Evolutionary conservation across 2,888 invertebrate species (phyloP), one percentile per base, ranked within the genome.

Genomic region (Drosophila anceps): DNA sequence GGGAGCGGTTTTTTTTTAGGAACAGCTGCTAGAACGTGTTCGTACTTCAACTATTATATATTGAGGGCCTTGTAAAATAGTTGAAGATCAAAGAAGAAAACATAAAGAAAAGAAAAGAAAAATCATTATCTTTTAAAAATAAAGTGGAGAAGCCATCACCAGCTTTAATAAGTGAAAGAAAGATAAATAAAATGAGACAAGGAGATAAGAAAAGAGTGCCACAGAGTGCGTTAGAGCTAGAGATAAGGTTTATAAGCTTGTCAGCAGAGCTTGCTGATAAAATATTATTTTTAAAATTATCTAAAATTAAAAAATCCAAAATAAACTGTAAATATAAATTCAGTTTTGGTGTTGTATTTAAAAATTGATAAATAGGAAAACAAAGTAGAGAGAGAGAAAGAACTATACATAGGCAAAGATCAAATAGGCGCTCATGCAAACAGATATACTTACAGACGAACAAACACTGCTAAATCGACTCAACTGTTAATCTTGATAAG

Each of bases 21-120:
- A 9, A 29, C 27, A 53, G 33, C 35, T 44, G 37, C 50, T 51
- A 51, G 43, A 61, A 58, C 35, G 44, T 44, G 33, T 31, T 15
- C 27, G 50, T 64, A 69, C 60, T 61, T 69, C 7, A 74, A 64
- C 55, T 54, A 29, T 29, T 67, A 67, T 67, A 64, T 65, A 63
- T 69, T 53, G 66, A 62, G 58, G 73, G 65, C 71, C 76, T 51
- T 70, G 62, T 29, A 35, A 54, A 51, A 65, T 51, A 64, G 53
- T 64, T 70, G 65, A 12, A 20, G 20, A 37, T 43, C 39, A 5
- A 33, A 48, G 18, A 12, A 29, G 4, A 20, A 15, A 10, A 24
- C 24, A 41, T 7, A 41, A 37, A 18, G 9, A 27, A 15, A 37
- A 24, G 13, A 2, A 39, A 7, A 39, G 39, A n/a, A 43, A 12